These are phyloP conservation scores for Pardosa pseudoannulata DNA, from an alignment of 2,888 invertebrate species.

Conservation along the genomic window DNA sequence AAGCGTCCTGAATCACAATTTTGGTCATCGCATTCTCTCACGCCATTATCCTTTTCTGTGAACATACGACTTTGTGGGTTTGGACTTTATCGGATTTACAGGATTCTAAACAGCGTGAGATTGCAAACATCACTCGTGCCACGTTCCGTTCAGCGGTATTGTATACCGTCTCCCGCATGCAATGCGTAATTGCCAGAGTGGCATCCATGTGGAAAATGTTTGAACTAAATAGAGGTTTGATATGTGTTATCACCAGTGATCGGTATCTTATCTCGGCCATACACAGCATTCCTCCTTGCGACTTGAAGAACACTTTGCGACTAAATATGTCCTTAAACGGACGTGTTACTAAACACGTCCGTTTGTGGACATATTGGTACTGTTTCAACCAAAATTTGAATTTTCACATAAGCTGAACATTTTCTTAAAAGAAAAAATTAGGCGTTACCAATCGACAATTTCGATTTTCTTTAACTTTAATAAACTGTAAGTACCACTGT, in stretches of 20 bases:
- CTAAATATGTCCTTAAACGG: too few relatives aligned
- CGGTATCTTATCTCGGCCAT: not conserved
- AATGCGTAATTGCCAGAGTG: constrained; percentile 5
- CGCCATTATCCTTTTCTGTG: not conserved
- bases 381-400: too few relatives aligned
- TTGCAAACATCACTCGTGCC: not conserved
- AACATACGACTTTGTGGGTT: too few relatives aligned
- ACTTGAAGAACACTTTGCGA: too few relatives aligned
- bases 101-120: not conserved
- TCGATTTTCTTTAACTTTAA: too few relatives aligned
- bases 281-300: not conserved
- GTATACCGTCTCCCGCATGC: not conserved
- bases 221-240: not conserved
- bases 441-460: too few relatives aligned
- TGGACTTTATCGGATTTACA: not conserved
- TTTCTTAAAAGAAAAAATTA: too few relatives aligned
- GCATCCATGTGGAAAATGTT: constrained; percentile 8
- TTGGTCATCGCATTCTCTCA: not conserved
- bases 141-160: not conserved
- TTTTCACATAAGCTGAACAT: too few relatives aligned
- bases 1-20: not conserved
- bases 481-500: too few relatives aligned
- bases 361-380: too few relatives aligned
- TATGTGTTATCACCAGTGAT: not conserved
- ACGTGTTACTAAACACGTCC: too few relatives aligned